Conservation (phyloP, 2,113 vertebrate species). For the Archocentrus centrarchus region DNA sequence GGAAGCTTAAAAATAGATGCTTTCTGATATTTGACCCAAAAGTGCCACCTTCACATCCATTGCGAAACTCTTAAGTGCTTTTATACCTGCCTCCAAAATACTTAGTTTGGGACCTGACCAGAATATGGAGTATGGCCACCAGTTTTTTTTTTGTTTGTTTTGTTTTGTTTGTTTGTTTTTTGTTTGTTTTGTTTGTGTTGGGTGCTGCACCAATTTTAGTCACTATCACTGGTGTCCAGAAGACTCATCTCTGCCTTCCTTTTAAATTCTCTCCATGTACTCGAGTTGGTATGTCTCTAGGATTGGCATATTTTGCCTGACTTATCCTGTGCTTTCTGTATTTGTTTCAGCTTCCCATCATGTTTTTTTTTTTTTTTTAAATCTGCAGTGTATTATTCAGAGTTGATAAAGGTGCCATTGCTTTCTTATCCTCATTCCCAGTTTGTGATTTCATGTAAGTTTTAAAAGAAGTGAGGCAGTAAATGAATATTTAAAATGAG, state of each 20-base stretch:
- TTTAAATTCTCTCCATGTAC: neutral
- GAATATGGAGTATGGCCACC: accelerated
- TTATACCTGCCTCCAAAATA: too few relatives aligned
- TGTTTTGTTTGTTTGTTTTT: too few relatives aligned
- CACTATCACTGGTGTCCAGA: neutral
- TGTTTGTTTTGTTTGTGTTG: too few relatives aligned
- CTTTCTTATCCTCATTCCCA: neutral
- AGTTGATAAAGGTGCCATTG: neutral
- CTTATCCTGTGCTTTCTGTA: accelerated
- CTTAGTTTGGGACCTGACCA: neutral
- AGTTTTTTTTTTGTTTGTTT: neutral
- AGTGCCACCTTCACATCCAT: too few relatives aligned
- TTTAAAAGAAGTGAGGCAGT: neutral
- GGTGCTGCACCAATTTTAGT: accelerated
- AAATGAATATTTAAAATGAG: neutral
- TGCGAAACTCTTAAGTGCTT: too few relatives aligned
- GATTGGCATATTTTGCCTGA: neutral
- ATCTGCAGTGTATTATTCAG: neutral
- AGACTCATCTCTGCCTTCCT: neutral
- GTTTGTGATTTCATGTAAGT: neutral
- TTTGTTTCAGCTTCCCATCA: neutral
- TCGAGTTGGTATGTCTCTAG: neutral
- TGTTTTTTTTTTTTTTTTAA: neutral
- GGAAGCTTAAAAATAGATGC: too few relatives aligned
- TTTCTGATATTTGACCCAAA: too few relatives aligned